Evolutionary conservation across 37 sponge, comb jelly and placozoan species (phyloP).

Genomic region (Agelas oroides): DNA sequence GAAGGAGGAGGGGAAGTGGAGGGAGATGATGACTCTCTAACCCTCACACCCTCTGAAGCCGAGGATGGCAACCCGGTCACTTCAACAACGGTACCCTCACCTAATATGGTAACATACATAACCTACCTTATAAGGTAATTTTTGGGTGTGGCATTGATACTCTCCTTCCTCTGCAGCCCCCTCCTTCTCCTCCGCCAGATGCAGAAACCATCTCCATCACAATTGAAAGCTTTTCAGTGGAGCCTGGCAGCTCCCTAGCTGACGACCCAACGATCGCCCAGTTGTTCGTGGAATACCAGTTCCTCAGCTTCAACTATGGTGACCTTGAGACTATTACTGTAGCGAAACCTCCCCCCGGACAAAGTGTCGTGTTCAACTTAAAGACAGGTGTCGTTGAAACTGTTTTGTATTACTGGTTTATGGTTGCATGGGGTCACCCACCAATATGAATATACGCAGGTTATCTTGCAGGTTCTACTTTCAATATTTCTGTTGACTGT

Average conservation of each 20-base stretch:
- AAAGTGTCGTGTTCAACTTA: conserved; percentile 75
- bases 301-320: conserved; percentile 65
- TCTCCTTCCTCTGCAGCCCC: too few species aligned
- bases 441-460: too few species aligned
- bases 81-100: too few species aligned
- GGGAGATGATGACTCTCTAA: background rate
- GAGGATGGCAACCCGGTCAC: conserved; percentile 42
- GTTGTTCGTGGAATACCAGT: conserved; percentile 87
- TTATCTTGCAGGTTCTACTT: too few species aligned
- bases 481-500: too few species aligned
- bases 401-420: too few species aligned
- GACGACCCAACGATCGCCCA: conserved; percentile 1
- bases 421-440: too few species aligned
- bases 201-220: conserved; percentile 31
- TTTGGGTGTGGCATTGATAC: too few species aligned
- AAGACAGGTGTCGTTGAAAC: conserved; percentile 75
- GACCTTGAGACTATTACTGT: conserved; percentile 78
- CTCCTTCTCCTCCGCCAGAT: too few species aligned
- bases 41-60: background rate
- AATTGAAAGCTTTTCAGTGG: conserved; percentile 43
- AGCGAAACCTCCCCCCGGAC: conserved; percentile 46
- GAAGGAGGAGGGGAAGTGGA: background rate
- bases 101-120: too few species aligned
- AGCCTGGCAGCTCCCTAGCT: conserved; percentile 24
- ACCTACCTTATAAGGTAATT: too few species aligned